Base-by-base conservation (phyloP, 37 sponge, comb jelly and placozoan genomes). In the Cliona cf. orientalis region DNA sequence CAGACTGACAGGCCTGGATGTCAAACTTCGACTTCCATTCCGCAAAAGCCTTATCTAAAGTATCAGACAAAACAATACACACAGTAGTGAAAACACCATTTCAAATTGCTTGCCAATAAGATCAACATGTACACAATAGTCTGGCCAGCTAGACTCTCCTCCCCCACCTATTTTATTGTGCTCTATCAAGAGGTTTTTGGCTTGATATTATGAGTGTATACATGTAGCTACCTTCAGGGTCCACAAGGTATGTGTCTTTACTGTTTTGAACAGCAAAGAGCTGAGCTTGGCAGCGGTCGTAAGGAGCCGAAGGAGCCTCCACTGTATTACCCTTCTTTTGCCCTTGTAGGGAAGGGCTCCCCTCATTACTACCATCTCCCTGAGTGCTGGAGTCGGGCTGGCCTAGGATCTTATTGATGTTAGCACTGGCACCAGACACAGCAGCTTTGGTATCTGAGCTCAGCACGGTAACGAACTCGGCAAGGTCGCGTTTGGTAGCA, bases 401-500 rank as follows among this genome's bases (percentile, higher is more conserved):
- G n/a, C n/a, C n/a, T 0, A 87, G 6, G 17, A 81, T 31, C 45
- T 58, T 59, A 22, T 74, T 74, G 71, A 88, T 43, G 46, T 69
- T 88, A 25, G 58, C 58, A 42, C 76, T 70, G n/a, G 84, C 87
- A 5, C 59, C 82, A 26, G 64, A 29, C 37, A 91, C 84, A 9
- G 83, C 91, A 31, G 44, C 35, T 38, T 72, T 70, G 9, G 91
- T 91, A 40, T 91, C 91, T 3, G 28, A 57, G 0, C 87, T 59
- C 6, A 91, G 59, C 7, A 86, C 86, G 40, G 74, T 65, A 9
- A 91, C 74, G 78, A 91, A 91, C 66, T 91, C 91, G 23, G 84
- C 73, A 26, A 91, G 64, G 61, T 91, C 91, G 32, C 91, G 64
- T 78, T 72, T 86, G 33, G 91, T 91, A 0, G 79, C 87, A 66